Percentiles rank a stretch among this genome's conserved stretches.
Evolutionary conservation across 2,113 vertebrate species (phyloP).

Genomic region (Henicopernis longicauda): DNA sequence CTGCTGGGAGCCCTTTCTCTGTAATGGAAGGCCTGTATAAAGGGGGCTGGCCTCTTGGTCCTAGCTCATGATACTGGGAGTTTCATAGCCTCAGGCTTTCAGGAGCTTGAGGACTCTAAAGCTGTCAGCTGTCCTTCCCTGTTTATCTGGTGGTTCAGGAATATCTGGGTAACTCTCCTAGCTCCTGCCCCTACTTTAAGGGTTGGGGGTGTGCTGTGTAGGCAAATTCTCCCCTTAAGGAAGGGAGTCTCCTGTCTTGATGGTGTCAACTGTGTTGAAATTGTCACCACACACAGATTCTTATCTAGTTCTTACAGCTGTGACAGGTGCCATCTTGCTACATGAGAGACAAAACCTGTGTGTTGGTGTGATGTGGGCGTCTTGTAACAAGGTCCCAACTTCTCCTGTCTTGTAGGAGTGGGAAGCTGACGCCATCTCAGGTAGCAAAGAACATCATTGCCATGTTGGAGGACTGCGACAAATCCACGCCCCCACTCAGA

Average conservation of each 20-base stretch:
- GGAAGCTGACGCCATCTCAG: constrained; percentile 47
- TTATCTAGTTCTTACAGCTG: background rate
- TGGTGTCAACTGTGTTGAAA: background rate
- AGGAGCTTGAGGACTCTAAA: background rate
- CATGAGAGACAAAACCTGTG: background rate
- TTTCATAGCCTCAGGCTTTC: background rate
- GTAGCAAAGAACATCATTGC: constrained; percentile 65
- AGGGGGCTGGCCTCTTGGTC: background rate
- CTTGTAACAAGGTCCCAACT: background rate
- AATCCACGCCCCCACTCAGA: constrained; percentile 1
- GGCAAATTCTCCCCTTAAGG: background rate
- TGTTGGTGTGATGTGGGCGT: background rate
- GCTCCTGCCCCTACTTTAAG: background rate
- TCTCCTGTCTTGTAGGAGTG: constrained; percentile 46
- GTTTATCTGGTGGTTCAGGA: background rate
- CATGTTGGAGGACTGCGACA: constrained; percentile 45
- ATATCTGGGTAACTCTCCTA: background rate
- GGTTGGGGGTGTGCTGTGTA: background rate
- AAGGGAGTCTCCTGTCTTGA: background rate
- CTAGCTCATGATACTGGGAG: background rate
- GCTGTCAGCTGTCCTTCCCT: background rate
- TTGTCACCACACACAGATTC: background rate
- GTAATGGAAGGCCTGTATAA: background rate
- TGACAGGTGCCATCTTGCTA: background rate
- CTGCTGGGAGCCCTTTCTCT: background rate